Evolutionary conservation across 2,797 vertebrate genomes (phyloP).

Genomic region (Sebastes oblongus): DNA sequence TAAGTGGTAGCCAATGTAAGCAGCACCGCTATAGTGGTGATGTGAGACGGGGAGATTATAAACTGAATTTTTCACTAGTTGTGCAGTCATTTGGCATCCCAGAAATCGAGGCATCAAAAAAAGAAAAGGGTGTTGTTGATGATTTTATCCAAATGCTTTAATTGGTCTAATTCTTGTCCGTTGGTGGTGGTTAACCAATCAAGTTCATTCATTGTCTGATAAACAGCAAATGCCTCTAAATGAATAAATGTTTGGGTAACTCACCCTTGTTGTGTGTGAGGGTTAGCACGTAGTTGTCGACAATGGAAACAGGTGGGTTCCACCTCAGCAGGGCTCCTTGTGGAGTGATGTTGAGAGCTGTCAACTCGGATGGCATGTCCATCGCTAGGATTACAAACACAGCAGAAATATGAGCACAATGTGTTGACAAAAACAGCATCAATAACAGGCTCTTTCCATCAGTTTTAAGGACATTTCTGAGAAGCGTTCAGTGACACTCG

Average conservation of each 20-base stretch:
- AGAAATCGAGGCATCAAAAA: background rate
- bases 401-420: background rate
- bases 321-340: slow-evolving; percentile 91
- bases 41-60: background rate
- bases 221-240: background rate
- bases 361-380: slow-evolving; percentile 91
- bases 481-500: background rate
- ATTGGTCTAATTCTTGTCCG: background rate
- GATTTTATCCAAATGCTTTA: background rate
- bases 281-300: slow-evolving; percentile 92
- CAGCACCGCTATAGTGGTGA: background rate
- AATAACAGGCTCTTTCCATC: background rate
- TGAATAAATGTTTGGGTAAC: background rate
- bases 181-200: background rate
- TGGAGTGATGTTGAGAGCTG: slow-evolving; percentile 90
- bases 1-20: background rate
- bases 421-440: background rate
- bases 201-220: background rate
- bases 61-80: background rate
- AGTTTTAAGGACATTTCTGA: background rate
- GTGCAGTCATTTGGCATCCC: background rate
- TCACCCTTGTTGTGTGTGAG: slow-evolving; percentile 88
- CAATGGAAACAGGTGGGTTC: slow-evolving; percentile 86
- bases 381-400: slow-evolving; percentile 82
- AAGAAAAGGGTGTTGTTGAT: background rate